phyloP scores from a whole-genome alignment of 2,797 vertebrate genomes.

The Arnoldichthys spilopterus region DNA sequence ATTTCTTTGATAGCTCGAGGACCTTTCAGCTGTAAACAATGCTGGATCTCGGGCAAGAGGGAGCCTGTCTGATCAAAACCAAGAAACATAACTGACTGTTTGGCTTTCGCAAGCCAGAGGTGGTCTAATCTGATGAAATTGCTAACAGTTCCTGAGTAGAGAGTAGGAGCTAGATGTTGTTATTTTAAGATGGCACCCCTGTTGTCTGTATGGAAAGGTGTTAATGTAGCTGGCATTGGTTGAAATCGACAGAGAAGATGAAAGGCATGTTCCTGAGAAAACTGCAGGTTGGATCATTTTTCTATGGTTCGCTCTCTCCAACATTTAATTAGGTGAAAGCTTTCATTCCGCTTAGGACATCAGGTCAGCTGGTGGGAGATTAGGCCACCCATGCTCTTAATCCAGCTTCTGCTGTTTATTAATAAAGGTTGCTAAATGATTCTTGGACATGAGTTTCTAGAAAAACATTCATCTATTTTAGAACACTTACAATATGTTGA shows the following conservation, averaged over 20 bases:
- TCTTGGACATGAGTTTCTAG: neutral
- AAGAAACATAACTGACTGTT: slow-evolving; percentile 49
- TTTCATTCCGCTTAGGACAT: slow-evolving; percentile 65
- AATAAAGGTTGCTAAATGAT: neutral
- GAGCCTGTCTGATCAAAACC: slow-evolving; percentile 65
- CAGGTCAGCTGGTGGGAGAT: slow-evolving; percentile 63
- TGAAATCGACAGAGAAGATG: slow-evolving; percentile 72
- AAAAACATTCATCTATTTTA: neutral
- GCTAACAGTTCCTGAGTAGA: slow-evolving; percentile 42
- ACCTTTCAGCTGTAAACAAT: slow-evolving; percentile 69
- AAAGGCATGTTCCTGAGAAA: slow-evolving; percentile 77
- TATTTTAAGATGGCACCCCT: slow-evolving; percentile 57
- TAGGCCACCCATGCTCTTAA: slow-evolving; percentile 67
- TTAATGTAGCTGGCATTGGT: slow-evolving; percentile 70
- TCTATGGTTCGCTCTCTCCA: slow-evolving; percentile 55
- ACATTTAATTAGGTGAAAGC: slow-evolving; percentile 65
- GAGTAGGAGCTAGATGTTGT: slow-evolving; percentile 39
- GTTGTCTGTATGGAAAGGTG: slow-evolving; percentile 49
- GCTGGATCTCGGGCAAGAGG: slow-evolving; percentile 65
- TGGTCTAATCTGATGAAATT: slow-evolving; percentile 50
- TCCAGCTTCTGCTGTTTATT: slow-evolving; percentile 6
- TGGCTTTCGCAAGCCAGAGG: slow-evolving; percentile 46
- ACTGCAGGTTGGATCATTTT: slow-evolving; percentile 68
- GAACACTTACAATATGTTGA: too few species aligned
- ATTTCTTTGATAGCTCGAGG: slow-evolving; percentile 61